A percentile compares a stretch with the other conserved stretches of the same genome.
Conservation (phyloP, 92 coral and sea anemone genomes). For the Siderastrea radians region DNA sequence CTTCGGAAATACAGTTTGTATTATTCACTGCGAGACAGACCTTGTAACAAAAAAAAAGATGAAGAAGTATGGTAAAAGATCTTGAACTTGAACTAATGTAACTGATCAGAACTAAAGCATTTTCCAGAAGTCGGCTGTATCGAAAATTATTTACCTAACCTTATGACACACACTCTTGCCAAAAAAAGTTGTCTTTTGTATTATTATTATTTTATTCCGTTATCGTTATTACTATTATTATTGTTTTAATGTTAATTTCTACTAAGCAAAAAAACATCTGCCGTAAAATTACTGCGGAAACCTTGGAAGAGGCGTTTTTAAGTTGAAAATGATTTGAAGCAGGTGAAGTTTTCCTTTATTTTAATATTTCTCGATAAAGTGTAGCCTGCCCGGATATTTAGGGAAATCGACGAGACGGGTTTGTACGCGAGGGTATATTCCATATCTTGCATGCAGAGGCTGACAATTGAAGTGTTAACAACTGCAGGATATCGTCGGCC, state of each 20-base stretch:
- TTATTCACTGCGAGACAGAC: background rate
- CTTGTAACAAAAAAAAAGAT: background rate
- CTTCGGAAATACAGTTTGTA: background rate
- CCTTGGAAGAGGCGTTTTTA: conserved; percentile 20
- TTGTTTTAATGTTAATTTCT: conserved; percentile 31
- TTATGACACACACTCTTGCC: background rate
- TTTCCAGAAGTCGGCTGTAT: background rate
- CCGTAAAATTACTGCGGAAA: conserved; percentile 31
- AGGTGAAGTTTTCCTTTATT: conserved; percentile 20
- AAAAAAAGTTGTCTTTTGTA: background rate
- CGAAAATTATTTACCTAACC: background rate
- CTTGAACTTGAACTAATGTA: background rate
- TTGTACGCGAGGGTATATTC: background rate
- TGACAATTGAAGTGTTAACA: conserved; percentile 22
- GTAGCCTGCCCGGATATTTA: conserved; percentile 28
- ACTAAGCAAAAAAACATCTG: conserved; percentile 33
- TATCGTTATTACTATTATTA: background rate
- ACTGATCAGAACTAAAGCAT: background rate
- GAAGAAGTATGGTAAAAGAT: background rate
- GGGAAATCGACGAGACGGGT: conserved; percentile 26
- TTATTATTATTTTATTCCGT: conserved; percentile 5
- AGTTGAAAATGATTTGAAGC: conserved; percentile 19
- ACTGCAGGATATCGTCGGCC: background rate
- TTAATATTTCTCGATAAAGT: conserved; percentile 38
- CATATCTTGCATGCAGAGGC: background rate